Evolutionary conservation across 2,888 invertebrate species (phyloP).

Genomic region (Ypsolopha sequella): DNA sequence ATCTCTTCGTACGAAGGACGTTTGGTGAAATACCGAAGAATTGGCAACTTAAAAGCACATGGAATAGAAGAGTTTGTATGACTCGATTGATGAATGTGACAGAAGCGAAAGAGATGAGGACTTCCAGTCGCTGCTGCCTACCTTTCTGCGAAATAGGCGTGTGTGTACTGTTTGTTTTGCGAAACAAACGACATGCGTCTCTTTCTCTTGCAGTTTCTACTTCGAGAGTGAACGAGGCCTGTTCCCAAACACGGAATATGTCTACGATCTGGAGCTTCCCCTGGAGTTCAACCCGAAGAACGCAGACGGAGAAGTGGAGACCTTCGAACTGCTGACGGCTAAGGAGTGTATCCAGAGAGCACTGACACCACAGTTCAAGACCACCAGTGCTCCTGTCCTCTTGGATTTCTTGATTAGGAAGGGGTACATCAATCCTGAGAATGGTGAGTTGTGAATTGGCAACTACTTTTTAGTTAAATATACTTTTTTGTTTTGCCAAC

Average conservation of each 20-base stretch:
- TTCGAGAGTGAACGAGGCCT: conserved; percentile 94
- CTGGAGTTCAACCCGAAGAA: conserved; percentile 91
- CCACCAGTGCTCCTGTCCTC: conserved; percentile 92
- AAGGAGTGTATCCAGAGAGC: conserved; percentile 86
- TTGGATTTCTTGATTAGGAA: conserved; percentile 94
- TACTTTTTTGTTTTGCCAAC: too few relatives aligned
- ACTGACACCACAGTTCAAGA: conserved; percentile 88
- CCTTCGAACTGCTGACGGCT: conserved; percentile 88
- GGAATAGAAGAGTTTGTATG: too few relatives aligned
- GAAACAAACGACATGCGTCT: too few relatives aligned
- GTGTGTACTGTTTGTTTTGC: too few relatives aligned
- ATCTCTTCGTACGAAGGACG: too few relatives aligned
- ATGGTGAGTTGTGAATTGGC: conserved; percentile 74
- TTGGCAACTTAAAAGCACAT: too few relatives aligned
- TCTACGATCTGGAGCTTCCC: conserved; percentile 93
- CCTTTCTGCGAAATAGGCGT: too few relatives aligned
- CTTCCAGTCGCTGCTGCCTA: too few relatives aligned
- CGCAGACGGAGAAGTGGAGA: conserved; percentile 94
- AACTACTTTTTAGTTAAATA: too few relatives aligned
- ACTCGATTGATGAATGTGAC: too few relatives aligned
- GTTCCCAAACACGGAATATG: conserved; percentile 95
- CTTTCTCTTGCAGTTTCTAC: conserved; percentile 75
- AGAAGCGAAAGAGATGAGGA: too few relatives aligned
- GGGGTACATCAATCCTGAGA: conserved; percentile 90
- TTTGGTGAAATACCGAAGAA: too few relatives aligned